Conservation (phyloP, 2,888 invertebrate genomes). For the Tetanocera ferruginea region DNA sequence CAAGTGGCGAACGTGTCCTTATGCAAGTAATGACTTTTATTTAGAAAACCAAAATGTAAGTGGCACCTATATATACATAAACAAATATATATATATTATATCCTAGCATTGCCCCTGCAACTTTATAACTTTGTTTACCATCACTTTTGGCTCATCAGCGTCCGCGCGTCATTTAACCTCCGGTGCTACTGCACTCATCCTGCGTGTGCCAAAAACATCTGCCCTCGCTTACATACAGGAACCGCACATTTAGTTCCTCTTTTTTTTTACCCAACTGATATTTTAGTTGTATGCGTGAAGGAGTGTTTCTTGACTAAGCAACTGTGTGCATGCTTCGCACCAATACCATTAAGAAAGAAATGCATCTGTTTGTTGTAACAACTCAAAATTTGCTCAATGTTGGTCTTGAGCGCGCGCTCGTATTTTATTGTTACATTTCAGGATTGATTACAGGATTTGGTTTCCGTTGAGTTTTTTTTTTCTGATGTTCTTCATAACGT, state of each 20-base stretch:
- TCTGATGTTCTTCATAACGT: background rate
- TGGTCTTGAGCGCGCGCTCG: slow-evolving; percentile 32
- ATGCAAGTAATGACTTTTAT: slow-evolving; percentile 1
- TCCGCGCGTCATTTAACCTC: slow-evolving; percentile 16
- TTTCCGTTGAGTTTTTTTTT: background rate
- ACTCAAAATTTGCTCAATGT: slow-evolving; percentile 40
- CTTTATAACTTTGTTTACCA: slow-evolving; percentile 22
- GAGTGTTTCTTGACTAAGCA: background rate
- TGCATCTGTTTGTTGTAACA: slow-evolving; percentile 41
- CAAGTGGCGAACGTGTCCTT: slow-evolving; percentile 26
- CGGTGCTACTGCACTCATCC: slow-evolving; percentile 18
- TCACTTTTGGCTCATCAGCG: slow-evolving; percentile 11
- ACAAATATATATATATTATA: background rate
- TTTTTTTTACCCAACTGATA: slow-evolving; percentile 30
- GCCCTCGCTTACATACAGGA: slow-evolving; percentile 45
- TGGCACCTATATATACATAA: background rate
- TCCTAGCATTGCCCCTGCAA: slow-evolving; percentile 19
- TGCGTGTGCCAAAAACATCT: slow-evolving; percentile 53
- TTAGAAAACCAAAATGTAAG: background rate
- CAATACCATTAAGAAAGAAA: slow-evolving; percentile 38
- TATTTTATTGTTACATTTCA: slow-evolving; percentile 34
- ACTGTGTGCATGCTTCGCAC: background rate
- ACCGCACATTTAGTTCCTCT: slow-evolving; percentile 50
- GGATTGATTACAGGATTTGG: slow-evolving; percentile 35
- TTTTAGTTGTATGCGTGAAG: slow-evolving; percentile 46